Conservation (phyloP, 2,797 vertebrate species). For the Nyctibius grandis region DNA sequence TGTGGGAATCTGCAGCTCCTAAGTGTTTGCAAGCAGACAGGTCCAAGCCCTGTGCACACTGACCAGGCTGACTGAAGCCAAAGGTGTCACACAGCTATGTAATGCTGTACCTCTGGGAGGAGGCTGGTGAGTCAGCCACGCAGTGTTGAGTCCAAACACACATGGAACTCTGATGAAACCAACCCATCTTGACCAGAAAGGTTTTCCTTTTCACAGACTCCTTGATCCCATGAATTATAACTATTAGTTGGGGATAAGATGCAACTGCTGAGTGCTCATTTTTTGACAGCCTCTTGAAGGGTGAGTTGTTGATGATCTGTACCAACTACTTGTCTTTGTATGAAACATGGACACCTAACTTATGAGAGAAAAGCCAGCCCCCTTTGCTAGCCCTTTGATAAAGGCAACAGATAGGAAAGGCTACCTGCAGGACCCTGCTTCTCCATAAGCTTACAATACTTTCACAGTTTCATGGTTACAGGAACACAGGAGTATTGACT, state of each 20-base stretch:
- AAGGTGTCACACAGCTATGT: accelerated
- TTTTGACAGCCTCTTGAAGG: background rate
- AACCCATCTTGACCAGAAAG: background rate
- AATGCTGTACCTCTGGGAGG: accelerated
- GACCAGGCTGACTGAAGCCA: background rate
- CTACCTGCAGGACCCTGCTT: background rate
- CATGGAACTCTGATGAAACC: background rate
- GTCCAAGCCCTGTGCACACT: background rate
- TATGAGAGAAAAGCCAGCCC: background rate
- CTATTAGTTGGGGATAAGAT: background rate
- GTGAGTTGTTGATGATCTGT: background rate
- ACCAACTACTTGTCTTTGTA: background rate
- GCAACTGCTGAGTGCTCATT: background rate
- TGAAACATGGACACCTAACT: background rate
- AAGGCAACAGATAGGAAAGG: background rate
- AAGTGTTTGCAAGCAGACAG: accelerated
- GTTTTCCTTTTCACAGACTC: background rate
- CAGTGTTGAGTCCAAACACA: accelerated
- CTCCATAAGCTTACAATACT: accelerated
- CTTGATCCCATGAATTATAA: background rate
- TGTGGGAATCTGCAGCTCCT: background rate
- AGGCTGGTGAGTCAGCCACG: background rate
- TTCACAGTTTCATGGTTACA: background rate
- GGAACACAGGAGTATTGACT: background rate
- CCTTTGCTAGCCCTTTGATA: background rate